Evolutionary conservation across 1,140 invertebrate genomes (phyloP), one percentile per base, ranked within the genome.

Genomic region (Wiebesia pumilae): DNA sequence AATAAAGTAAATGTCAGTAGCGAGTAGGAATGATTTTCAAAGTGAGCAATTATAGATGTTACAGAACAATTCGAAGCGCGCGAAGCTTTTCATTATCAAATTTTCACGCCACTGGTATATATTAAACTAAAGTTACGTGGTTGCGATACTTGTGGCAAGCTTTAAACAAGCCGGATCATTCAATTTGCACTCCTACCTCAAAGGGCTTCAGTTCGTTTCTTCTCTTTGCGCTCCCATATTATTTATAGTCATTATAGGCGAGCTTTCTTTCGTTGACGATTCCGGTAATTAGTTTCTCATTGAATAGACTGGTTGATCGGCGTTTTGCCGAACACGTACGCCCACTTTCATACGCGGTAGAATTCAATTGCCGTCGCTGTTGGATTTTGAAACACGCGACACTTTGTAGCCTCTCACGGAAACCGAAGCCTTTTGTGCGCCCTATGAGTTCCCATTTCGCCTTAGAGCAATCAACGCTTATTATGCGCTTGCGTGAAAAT

Each of bases 251-350:
- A 16, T 67, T 43, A 21, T 12, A 40, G 35, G 35, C 19, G 12
- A 30, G 62, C 30, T 69, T 65, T 65, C 9, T 78, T 24, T 67
- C 35, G 47, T 0, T 12, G 35, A 40, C 51, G 19, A 78, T 84
- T 84, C 58, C 19, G 30, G 47, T 85, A 85, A 85, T 85, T 85
- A 85, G 30, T 80, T 80, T 40, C 21, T n/a, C 75, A 58, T 27
- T 33, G 30, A 51, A 71, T 71, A 21, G 27, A 35, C 75, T 58
- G 19, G 27, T 62, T 75, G 73, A 62, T 84, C 82, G 33, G 14
- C 12, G 69, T 24, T 16, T n/a, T 54, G 51, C 51, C 12, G 4
- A 47, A 7, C 12, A 16, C 51, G 16, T 21, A 16, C n/a, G 54
- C 51, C 21, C 24, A 54, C 67, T 38, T 83, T 73, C 24, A 27